Evolutionary conservation across 2,797 vertebrate species (phyloP).

Genomic region (Squalus acanthias): DNA sequence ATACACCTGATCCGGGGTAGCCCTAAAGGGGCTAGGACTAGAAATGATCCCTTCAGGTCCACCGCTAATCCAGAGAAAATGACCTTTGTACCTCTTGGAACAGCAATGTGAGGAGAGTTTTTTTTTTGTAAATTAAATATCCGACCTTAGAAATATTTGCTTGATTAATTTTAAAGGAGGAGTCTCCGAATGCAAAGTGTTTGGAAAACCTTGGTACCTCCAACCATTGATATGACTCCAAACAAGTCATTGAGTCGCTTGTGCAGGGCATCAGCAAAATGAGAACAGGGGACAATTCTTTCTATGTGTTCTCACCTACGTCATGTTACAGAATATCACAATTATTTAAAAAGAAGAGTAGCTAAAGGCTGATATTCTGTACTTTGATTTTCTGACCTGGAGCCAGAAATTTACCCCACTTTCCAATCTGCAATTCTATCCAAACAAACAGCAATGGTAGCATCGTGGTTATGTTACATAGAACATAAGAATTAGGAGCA

Average conservation of each 20-base stretch:
- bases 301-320: background rate
- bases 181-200: background rate
- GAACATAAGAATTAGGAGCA: no score
- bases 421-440: background rate
- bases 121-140: background rate
- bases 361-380: background rate
- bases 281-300: background rate
- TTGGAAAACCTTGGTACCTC: background rate
- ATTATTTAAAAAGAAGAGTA: background rate
- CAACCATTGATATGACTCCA: background rate
- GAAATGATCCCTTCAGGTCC: no score
- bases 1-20: no score
- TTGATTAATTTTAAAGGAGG: background rate
- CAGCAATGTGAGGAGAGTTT: background rate
- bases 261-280: background rate
- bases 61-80: background rate
- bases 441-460: background rate
- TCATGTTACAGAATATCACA: background rate
- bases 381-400: background rate
- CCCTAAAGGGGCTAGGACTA: no score
- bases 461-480: no score
- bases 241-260: background rate
- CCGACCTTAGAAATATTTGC: background rate
- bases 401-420: background rate
- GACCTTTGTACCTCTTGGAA: background rate